Conservation (phyloP, 2,797 vertebrate genomes). For the Dendrocincla fuliginosa region DNA sequence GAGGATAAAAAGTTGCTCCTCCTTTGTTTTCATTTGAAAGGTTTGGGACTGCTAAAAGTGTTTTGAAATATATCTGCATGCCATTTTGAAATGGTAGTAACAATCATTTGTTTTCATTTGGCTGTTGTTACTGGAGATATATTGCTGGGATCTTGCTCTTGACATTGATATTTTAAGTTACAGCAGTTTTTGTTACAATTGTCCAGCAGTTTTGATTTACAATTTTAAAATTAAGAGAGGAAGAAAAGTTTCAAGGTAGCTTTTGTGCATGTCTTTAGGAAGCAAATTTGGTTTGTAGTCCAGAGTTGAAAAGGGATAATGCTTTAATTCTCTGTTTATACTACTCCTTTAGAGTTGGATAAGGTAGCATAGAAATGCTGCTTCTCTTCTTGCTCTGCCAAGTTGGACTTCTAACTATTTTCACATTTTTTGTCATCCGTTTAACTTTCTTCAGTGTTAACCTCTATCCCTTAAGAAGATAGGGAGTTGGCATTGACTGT, state of each 20-base stretch:
- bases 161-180: neutral
- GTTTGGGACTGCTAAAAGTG: neutral
- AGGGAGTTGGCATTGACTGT: neutral
- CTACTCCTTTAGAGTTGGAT: neutral
- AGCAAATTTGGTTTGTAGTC: neutral
- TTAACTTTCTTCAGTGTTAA: neutral
- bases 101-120: neutral
- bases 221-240: neutral
- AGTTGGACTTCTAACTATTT: neutral
- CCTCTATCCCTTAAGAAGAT: neutral
- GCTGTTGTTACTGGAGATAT: neutral
- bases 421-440: neutral
- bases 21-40: neutral
- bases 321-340: neutral
- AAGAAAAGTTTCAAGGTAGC: neutral
- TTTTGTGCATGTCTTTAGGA: neutral
- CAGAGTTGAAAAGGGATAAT: neutral
- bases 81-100: neutral
- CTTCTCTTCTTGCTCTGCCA: neutral
- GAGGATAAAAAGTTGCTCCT: neutral
- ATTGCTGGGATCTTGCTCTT: neutral
- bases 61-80: neutral
- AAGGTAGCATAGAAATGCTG: neutral
- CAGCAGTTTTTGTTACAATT: neutral
- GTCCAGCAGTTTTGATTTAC: neutral